A percentile compares a stretch with the other conserved stretches of the same genome.
Evolutionary conservation across 2,113 vertebrate genomes (phyloP).

Genomic region (Tyrannus savana): DNA sequence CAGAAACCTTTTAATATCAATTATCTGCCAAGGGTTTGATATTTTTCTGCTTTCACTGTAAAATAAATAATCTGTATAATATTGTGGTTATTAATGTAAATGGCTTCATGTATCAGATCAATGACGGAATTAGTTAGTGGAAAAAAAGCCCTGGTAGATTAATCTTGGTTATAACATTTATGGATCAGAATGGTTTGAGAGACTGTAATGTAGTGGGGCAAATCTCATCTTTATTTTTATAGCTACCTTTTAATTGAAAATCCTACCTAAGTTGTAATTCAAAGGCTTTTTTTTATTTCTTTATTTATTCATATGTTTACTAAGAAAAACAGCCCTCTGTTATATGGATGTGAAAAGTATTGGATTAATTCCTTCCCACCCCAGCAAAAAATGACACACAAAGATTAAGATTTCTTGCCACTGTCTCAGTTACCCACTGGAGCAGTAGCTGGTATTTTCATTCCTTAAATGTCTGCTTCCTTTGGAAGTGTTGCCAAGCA

Average conservation of each 20-base stretch:
- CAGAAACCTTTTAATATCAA: not conserved
- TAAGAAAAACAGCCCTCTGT: not conserved
- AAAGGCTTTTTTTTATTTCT: not conserved
- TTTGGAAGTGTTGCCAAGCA: not conserved
- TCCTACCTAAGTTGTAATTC: not conserved
- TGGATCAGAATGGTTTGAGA: not conserved
- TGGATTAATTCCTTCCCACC: not conserved
- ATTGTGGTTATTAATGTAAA: constrained; percentile 24
- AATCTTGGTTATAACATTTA: constrained; percentile 32
- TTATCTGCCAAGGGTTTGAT: not conserved
- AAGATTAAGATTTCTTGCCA: not conserved
- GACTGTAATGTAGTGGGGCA: not conserved
- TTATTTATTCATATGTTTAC: not conserved
- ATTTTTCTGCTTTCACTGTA: constrained; percentile 4
- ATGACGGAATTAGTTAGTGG: not conserved
- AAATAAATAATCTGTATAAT: constrained; percentile 1
- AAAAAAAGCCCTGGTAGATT: constrained; percentile 19
- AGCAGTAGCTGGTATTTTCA: not conserved
- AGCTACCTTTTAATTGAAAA: constrained; percentile 11
- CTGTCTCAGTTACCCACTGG: not conserved
- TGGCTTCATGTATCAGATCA: not conserved
- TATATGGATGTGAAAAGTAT: not conserved
- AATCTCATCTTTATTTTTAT: constrained; percentile 12
- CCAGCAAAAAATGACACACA: not conserved
- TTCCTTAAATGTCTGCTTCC: not conserved